Percentiles rank a stretch among this genome's conserved stretches.
These are phyloP conservation scores for Bimastos eiseni DNA, from an alignment of 2,888 invertebrate genomes.

Conservation along the genomic window DNA sequence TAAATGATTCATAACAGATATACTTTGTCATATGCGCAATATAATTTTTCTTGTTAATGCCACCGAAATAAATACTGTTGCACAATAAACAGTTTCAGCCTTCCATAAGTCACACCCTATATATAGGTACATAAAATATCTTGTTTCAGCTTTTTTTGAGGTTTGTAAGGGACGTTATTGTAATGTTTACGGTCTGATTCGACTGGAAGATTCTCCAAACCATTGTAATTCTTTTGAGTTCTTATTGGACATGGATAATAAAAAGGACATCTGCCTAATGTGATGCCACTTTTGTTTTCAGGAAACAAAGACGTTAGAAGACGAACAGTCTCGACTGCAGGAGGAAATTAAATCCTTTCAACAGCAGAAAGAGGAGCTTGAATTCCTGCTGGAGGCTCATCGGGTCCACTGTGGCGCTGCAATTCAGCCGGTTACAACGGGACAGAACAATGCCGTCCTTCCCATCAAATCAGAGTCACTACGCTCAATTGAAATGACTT, in stretches of 20 bases:
- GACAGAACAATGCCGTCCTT: neutral
- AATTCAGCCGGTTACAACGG: neutral
- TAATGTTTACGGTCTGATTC: neutral
- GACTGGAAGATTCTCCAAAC: too few species aligned
- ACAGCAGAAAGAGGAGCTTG: slow-evolving; percentile 76
- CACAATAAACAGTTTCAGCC: neutral
- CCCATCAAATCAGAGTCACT: neutral
- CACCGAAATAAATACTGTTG: neutral
- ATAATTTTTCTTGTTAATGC: neutral
- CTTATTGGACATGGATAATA: neutral
- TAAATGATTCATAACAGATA: neutral
- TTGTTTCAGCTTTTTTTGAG: neutral
- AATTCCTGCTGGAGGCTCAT: slow-evolving; percentile 80
- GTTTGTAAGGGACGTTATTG: neutral
- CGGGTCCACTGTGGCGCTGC: slow-evolving; percentile 69
- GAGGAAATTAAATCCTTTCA: slow-evolving; percentile 79
- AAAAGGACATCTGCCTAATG: neutral
- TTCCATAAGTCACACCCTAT: neutral
- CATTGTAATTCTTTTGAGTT: neutral
- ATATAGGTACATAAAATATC: neutral
- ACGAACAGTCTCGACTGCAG: slow-evolving; percentile 77
- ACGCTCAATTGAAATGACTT: neutral
- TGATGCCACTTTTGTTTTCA: slow-evolving; percentile 35
- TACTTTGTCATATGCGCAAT: neutral
- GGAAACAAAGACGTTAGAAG: slow-evolving; percentile 67